Conservation (phyloP, 2,888 invertebrate species). For the Melieria omissa region DNA sequence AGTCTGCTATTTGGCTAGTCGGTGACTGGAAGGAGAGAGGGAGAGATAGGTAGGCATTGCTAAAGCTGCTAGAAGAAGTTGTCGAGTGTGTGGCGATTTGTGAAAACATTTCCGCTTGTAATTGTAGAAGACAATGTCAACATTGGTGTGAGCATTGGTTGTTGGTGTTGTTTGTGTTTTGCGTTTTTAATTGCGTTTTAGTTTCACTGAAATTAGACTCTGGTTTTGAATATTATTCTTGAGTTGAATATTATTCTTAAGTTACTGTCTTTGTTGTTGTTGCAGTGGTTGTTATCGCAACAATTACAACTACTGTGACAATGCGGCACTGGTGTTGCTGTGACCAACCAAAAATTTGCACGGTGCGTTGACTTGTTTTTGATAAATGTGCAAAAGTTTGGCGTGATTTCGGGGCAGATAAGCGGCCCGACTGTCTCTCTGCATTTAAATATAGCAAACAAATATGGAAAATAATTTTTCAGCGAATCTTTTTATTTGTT, state of each 20-base stretch:
- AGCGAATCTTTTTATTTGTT: not conserved
- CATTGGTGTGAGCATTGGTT: not conserved
- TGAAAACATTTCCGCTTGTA: not conserved
- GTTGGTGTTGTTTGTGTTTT: not conserved
- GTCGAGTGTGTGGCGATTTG: not conserved
- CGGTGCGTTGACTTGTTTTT: slow-evolving; percentile 40
- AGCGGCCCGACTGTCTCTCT: slow-evolving; percentile 6
- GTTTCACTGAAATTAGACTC: slow-evolving; percentile 13
- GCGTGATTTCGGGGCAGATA: slow-evolving; percentile 58
- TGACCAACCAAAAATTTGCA: no score
- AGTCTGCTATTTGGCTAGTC: not conserved
- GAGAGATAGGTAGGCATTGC: no score
- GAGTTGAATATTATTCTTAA: no score
- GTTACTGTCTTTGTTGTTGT: not conserved
- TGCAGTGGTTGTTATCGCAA: not conserved
- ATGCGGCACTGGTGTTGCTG: no score
- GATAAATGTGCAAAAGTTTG: slow-evolving; percentile 60
- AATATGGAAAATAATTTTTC: no score
- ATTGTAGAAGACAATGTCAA: not conserved
- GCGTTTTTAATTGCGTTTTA: slow-evolving; percentile 15
- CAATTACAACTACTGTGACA: no score
- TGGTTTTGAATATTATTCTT: no score
- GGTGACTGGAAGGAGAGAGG: no score
- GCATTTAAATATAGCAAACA: not conserved
- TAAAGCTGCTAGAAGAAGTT: no score